phyloP scores from a whole-genome alignment of 2,797 vertebrate genomes.

The Chrosomus eos region DNA sequence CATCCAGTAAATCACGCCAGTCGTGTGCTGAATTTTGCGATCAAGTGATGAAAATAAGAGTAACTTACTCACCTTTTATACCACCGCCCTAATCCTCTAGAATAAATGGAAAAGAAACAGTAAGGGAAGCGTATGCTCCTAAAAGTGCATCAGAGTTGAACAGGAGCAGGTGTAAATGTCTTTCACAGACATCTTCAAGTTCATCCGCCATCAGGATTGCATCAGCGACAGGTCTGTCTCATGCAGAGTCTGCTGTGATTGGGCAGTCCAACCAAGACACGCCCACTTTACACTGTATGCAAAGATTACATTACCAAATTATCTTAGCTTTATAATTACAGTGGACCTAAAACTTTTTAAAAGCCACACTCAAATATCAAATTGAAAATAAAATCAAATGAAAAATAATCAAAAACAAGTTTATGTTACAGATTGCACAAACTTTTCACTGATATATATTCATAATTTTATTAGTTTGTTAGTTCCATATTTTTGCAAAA shows the following conservation, averaged over 20 bases:
- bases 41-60: not conserved
- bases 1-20: not conserved
- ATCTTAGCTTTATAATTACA: not conserved
- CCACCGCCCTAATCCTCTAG: not conserved
- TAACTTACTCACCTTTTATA: conserved; percentile 7
- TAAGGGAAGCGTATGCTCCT: not conserved
- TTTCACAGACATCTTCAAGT: not conserved
- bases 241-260: not conserved
- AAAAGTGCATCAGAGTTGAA: not conserved
- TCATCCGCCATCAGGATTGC: conserved; percentile 1
- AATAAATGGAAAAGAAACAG: not conserved
- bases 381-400: not conserved
- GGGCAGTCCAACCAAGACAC: not conserved
- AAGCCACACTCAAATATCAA: not conserved
- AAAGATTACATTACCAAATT: not conserved
- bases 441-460: not conserved
- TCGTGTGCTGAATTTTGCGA: not conserved
- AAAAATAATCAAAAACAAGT: not conserved
- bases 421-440: too few species aligned
- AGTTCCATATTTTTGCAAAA: not conserved
- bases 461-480: not conserved
- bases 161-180: not conserved
- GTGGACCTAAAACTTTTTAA: too few species aligned
- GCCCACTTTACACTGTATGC: not conserved
- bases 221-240: conserved; percentile 9